Evolutionary conservation across 2,797 vertebrate species (phyloP).

Genomic region (Rallus crepitans): DNA sequence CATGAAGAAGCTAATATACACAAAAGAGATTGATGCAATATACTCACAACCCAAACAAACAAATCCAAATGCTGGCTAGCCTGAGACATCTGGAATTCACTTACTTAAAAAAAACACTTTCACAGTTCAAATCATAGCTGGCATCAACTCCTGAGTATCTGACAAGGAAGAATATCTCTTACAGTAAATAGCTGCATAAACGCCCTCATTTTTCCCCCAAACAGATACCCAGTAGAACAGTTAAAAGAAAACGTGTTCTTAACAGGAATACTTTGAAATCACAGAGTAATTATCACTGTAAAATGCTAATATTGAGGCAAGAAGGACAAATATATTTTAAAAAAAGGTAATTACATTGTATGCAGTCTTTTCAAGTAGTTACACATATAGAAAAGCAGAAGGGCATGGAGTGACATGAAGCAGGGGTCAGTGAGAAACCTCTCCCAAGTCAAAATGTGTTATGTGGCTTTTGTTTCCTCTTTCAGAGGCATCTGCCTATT

Average conservation of each 20-base stretch:
- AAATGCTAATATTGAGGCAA: background rate
- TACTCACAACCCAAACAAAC: constrained; percentile 52
- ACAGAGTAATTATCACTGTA: background rate
- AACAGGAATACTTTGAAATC: background rate
- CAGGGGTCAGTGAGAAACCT: background rate
- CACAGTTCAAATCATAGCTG: constrained; percentile 33
- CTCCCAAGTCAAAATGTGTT: background rate
- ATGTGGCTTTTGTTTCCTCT: background rate
- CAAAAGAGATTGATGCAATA: background rate
- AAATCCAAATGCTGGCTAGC: constrained; percentile 28
- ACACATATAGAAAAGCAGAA: background rate
- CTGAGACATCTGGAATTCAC: constrained; percentile 37
- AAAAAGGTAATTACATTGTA: background rate
- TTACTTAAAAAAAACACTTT: constrained; percentile 23
- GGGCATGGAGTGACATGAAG: background rate
- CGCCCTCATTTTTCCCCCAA: constrained; percentile 12
- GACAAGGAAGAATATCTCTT: background rate
- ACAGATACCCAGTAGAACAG: background rate
- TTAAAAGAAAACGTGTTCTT: background rate
- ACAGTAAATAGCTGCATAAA: constrained; percentile 27
- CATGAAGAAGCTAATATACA: background rate
- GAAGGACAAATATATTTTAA: background rate
- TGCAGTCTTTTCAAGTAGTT: background rate
- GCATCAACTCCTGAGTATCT: constrained; percentile 21
- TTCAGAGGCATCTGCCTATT: background rate